These are phyloP conservation scores for Heliconius aoede DNA, from an alignment of 2,888 invertebrate genomes.

Conservation along the genomic window DNA sequence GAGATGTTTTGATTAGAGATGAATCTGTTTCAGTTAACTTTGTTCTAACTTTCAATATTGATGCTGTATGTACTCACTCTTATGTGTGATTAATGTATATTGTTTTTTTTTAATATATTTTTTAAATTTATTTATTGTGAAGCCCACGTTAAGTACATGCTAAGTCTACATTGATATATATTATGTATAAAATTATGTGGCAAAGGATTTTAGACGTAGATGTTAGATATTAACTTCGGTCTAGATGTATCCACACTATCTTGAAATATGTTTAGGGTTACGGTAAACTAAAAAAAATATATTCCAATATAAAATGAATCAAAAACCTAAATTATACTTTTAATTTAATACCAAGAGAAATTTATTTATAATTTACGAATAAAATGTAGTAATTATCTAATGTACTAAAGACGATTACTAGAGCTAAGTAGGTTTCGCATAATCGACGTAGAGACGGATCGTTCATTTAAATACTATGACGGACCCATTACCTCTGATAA, in stretches of 20 bases:
- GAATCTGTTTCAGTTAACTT: conserved; percentile 25
- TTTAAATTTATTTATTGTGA: neutral
- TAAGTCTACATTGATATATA: neutral
- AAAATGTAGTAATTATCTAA: conserved; percentile 5
- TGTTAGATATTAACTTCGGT: neutral
- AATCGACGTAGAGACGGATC: conserved; percentile 15
- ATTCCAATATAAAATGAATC: neutral
- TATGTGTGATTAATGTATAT: neutral
- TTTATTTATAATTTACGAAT: neutral
- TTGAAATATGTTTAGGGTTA: no score
- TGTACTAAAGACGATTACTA: conserved; percentile 2
- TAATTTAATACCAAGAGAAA: neutral
- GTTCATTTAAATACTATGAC: conserved; percentile 12
- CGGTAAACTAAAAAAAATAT: no score
- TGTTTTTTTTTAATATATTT: neutral
- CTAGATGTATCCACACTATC: neutral
- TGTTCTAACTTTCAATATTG: conserved; percentile 7
- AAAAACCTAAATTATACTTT: neutral
- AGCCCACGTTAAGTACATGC: neutral
- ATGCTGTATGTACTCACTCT: neutral
- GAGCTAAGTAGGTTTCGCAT: conserved; percentile 9
- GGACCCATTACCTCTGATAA: conserved; percentile 23
- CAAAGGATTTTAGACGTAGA: neutral
- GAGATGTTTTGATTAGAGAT: conserved; percentile 56
- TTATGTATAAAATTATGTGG: neutral